Percentiles rank a stretch among this genome's conserved stretches.
Evolutionary conservation across 23 tunicate genomes (phyloP).

Genomic region (Styela plicata): DNA sequence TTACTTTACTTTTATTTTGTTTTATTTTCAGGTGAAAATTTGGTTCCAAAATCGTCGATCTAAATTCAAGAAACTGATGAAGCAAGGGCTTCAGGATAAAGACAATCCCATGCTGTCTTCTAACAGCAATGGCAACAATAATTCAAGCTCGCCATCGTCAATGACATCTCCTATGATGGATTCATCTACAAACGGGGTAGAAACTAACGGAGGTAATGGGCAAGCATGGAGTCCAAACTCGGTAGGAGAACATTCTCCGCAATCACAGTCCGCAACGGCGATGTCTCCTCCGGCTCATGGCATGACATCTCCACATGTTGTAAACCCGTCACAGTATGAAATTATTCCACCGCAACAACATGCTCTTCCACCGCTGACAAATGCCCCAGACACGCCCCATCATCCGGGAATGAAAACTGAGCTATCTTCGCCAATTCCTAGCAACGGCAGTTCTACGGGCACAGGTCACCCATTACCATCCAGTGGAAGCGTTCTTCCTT

Average conservation of each 20-base stretch:
- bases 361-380: constrained; percentile 18
- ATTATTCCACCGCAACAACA: constrained; percentile 33
- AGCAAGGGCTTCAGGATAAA: constrained; percentile 87
- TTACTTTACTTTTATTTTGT: too few species aligned
- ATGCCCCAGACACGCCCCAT: constrained; percentile 34
- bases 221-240: constrained; percentile 68
- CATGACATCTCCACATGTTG: constrained; percentile 54
- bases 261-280: constrained; percentile 39
- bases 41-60: constrained; percentile 99
- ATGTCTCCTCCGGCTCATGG: constrained; percentile 70
- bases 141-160: constrained; percentile 68
- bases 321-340: constrained; percentile 21
- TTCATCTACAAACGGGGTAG: constrained; percentile 30
- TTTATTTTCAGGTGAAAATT: constrained; percentile 77
- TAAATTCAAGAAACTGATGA: constrained; percentile 95
- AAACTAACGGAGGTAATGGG: constrained; percentile 29
- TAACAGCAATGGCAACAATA: constrained; percentile 79
- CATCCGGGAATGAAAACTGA: constrained; percentile 65
- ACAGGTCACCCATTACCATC: constrained; percentile 44
- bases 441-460: constrained; percentile 43
- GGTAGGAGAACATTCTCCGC: constrained; percentile 59
- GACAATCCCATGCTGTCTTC: constrained; percentile 89
- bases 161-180: constrained; percentile 84
- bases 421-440: constrained; percentile 70
- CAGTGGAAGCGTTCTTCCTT: constrained; percentile 30